A percentile compares a stretch with the other conserved stretches of the same genome.
Conservation (phyloP, 2,113 vertebrate species). For the Microtus montanus region DNA sequence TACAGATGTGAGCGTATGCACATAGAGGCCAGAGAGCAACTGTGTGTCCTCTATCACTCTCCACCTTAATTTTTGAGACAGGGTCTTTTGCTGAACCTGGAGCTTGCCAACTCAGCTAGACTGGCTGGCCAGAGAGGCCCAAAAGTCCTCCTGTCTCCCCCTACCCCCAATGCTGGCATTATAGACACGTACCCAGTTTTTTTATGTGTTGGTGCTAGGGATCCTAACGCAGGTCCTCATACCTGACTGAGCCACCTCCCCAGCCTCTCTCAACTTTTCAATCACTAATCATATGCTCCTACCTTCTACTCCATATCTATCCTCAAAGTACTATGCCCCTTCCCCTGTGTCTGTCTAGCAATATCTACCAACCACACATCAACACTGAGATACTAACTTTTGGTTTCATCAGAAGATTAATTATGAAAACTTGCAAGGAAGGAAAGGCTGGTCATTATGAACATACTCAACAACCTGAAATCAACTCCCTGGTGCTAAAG, state of each 20-base stretch:
- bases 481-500: neutral
- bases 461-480: neutral
- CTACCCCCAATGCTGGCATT: neutral
- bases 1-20: neutral
- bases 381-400: neutral
- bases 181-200: too few species aligned
- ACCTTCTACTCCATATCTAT: neutral
- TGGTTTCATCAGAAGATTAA: conserved; percentile 4
- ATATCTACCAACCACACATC: neutral
- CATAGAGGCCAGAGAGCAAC: neutral
- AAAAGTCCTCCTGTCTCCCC: neutral
- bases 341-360: neutral
- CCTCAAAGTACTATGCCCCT: neutral
- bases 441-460: neutral
- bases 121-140: neutral
- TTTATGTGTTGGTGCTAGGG: neutral
- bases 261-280: neutral
- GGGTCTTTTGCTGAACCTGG: neutral
- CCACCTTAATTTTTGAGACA: neutral
- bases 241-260: neutral
- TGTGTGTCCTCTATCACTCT: neutral
- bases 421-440: neutral
- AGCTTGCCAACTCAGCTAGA: neutral
- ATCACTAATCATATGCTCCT: neutral
- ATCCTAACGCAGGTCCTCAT: neutral